Evolutionary conservation across 92 coral and sea anemone species (phyloP), one percentile per base, ranked within the genome.

Genomic region (Scolanthus callimorphus): DNA sequence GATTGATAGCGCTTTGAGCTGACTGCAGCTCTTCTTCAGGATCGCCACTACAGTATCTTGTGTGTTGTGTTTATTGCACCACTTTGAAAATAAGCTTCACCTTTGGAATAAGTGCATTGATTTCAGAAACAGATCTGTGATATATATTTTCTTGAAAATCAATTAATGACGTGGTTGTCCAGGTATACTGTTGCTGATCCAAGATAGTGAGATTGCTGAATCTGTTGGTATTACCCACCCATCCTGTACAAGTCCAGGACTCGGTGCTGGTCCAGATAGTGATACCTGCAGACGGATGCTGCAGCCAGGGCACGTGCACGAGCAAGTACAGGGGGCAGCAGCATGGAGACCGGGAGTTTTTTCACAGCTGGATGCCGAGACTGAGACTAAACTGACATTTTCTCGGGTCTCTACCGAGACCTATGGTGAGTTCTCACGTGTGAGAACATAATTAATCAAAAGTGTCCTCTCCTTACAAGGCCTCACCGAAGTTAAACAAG

Each of bases 181-280:
- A 92, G 98, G 98, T 46, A 75, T 85, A 20, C 72, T 80, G 28
- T 56, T 92, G 39, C 65, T 88, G 9, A 76, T 92, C 24, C 98
- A 92, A 67, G 98, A 92, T 69, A 80, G 89, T 65, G 98, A 91
- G 54, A 70, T 60, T 47, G 84, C 85, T 0, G 85, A 83, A 27
- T 71, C 80, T 31, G 76, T 69, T 20, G 90, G 90, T 53, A 59
- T 74, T 20, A 41, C 69, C 11, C 63, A 65, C 21, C 58, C 72
- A 11, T 49, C 15, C 0, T 21, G 21, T 23, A 76, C 20, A 24
- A 56, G 44, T 25, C 55, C 28, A 44, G 76, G 31, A 11, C 29
- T 38, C 15, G 45, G 69, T 29, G 25, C 39, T 51, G 74, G 72
- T 15, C 53, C 63, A 26, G 65, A 55, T 11, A 47, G 39, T n/a